Evolutionary conservation across 2,888 invertebrate genomes (phyloP).

Genomic region (Himalopsyche kuldschensis): DNA sequence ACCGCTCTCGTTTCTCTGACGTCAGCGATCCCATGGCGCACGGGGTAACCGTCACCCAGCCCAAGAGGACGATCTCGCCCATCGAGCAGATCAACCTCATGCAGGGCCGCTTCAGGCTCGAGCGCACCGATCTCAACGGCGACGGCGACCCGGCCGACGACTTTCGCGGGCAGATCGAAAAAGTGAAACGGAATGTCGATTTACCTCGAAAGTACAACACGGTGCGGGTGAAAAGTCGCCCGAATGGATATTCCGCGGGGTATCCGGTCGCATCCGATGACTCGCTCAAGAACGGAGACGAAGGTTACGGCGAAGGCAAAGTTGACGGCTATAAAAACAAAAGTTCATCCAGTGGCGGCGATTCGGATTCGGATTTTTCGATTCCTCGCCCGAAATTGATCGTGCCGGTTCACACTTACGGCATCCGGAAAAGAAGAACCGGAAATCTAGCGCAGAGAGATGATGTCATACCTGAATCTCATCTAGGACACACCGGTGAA

Average conservation of each 20-base stretch:
- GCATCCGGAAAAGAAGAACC: conserved; percentile 75
- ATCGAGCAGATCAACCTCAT: conserved; percentile 58
- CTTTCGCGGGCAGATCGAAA: conserved; percentile 15
- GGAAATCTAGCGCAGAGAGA: conserved; percentile 67
- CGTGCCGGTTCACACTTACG: conserved; percentile 87
- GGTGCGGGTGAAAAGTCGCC: conserved; percentile 29
- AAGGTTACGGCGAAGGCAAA: conserved; percentile 5
- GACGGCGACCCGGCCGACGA: not conserved
- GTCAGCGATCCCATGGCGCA: conserved; percentile 40
- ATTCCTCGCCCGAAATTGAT: conserved; percentile 85
- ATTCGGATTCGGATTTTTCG: conserved; percentile 69
- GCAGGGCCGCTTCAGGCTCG: conserved; percentile 45
- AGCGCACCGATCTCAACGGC: conserved; percentile 5
- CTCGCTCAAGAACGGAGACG: conserved; percentile 41
- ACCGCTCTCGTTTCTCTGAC: conserved; percentile 47
- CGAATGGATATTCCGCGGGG: not conserved
- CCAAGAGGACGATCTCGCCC: conserved; percentile 58
- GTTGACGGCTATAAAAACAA: conserved; percentile 38
- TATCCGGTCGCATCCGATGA: not conserved
- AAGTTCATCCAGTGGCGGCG: conserved; percentile 57
- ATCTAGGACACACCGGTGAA: not conserved
- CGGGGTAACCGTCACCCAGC: conserved; percentile 56
- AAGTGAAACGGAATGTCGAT: conserved; percentile 13
- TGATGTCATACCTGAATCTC: not conserved
- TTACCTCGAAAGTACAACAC: conserved; percentile 30